phyloP scores from a whole-genome alignment of 2,888 invertebrate genomes.

The Lydus trimaculatus region DNA sequence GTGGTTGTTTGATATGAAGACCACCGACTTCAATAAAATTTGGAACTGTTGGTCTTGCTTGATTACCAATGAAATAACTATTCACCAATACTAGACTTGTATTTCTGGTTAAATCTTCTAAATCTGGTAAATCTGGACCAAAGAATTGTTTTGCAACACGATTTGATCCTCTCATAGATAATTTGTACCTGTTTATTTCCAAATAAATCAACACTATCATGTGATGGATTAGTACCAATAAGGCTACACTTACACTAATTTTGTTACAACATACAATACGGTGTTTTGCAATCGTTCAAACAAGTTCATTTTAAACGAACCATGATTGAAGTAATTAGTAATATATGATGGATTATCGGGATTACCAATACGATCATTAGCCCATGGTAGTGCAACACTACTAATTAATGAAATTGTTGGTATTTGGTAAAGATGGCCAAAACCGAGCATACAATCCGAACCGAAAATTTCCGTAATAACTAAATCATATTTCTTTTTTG shows the following conservation, averaged over 20 bases:
- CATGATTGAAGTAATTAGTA: constrained; percentile 64
- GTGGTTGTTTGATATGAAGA: constrained; percentile 60
- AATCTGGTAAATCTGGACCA: constrained; percentile 60
- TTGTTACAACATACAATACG: not conserved
- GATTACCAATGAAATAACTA: constrained; percentile 66
- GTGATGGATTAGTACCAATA: too few relatives aligned
- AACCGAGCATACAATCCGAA: constrained; percentile 66
- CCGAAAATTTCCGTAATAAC: constrained; percentile 67
- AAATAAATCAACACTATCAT: too few relatives aligned
- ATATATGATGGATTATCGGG: constrained; percentile 67
- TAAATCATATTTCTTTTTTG: constrained; percentile 65
- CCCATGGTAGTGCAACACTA: constrained; percentile 66
- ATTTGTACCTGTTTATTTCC: constrained; percentile 24
- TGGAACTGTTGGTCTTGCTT: constrained; percentile 65
- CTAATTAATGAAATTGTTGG: constrained; percentile 67
- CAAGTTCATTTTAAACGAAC: constrained; percentile 62
- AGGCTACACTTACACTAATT: constrained; percentile 19
- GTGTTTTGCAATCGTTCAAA: constrained; percentile 19
- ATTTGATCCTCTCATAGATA: constrained; percentile 46
- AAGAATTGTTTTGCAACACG: constrained; percentile 63
- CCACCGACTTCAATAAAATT: constrained; percentile 67
- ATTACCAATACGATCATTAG: constrained; percentile 63
- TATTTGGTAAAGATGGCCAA: constrained; percentile 64
- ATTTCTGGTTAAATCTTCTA: constrained; percentile 62
- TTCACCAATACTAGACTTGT: constrained; percentile 66